phyloP scores from a whole-genome alignment of 2,797 vertebrate genomes.

The Nannoperca obscura region DNA sequence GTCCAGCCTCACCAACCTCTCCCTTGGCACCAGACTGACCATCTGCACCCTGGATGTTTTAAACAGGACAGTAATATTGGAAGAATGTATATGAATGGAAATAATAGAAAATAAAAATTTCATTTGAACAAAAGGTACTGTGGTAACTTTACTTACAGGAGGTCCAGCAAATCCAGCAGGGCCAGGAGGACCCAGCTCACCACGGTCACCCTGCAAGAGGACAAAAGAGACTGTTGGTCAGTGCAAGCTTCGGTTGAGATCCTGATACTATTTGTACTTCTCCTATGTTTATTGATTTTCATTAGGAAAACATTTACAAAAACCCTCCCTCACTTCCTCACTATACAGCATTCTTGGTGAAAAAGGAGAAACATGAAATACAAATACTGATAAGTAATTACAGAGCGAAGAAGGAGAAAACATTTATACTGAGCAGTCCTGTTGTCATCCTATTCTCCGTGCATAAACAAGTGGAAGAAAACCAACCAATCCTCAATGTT shows the following conservation, averaged over 20 bases:
- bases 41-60: constrained; percentile 88
- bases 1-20: constrained; percentile 92
- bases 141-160: constrained; percentile 88
- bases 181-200: constrained; percentile 93
- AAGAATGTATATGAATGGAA: neutral
- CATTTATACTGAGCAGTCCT: neutral
- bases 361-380: neutral
- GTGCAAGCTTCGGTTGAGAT: neutral
- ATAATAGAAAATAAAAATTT: neutral
- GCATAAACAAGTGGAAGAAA: neutral
- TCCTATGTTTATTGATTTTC: neutral
- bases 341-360: no score
- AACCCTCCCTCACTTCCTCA: neutral
- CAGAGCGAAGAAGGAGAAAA: neutral
- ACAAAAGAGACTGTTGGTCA: constrained; percentile 27
- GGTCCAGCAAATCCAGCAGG: constrained; percentile 98
- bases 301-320: neutral
- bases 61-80: neutral
- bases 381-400: neutral
- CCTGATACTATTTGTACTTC: constrained; percentile 6
- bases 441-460: neutral
- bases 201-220: constrained; percentile 91
- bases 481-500: neutral
- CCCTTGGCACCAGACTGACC: constrained; percentile 96
- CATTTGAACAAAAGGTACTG: neutral